phyloP scores from a whole-genome alignment of 2,888 invertebrate genomes.

The Hemicrepidius hirtus region DNA sequence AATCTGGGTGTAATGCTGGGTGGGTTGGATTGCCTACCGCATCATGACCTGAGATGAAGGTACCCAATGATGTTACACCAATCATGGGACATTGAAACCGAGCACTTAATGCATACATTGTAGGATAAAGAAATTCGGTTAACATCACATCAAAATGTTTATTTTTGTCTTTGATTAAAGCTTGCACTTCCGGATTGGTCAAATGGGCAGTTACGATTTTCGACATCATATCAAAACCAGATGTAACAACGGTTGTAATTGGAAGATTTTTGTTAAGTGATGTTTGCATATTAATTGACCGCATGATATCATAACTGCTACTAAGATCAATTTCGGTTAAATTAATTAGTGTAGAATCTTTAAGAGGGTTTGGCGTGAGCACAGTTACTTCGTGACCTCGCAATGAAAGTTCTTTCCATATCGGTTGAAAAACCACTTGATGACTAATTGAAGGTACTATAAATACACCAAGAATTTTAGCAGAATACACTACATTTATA shows the following conservation, averaged over 20 bases:
- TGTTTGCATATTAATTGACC: background rate
- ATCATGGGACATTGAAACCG: conserved; percentile 56
- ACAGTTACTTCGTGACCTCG: conserved; percentile 65
- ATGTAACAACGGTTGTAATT: background rate
- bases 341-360: conserved; percentile 60
- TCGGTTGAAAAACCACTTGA: conserved; percentile 60
- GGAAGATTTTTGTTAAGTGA: background rate
- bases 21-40: conserved; percentile 61
- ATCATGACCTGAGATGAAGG: conserved; percentile 49
- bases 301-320: no score
- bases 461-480: conserved; percentile 60
- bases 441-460: conserved; percentile 63
- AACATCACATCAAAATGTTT: conserved; percentile 54
- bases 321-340: conserved; percentile 66
- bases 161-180: conserved; percentile 25
- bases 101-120: conserved; percentile 48
- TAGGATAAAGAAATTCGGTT: conserved; percentile 49
- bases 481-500: conserved; percentile 31
- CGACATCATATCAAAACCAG: no score
- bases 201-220: background rate
- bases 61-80: conserved; percentile 51
- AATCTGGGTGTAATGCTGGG: conserved; percentile 59
- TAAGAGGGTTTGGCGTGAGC: conserved; percentile 64
- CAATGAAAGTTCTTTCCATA: conserved; percentile 63
- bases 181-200: conserved; percentile 31